These are phyloP conservation scores for Brienomyrus brachyistius DNA, from an alignment of 2,113 vertebrate species.

Conservation along the genomic window DNA sequence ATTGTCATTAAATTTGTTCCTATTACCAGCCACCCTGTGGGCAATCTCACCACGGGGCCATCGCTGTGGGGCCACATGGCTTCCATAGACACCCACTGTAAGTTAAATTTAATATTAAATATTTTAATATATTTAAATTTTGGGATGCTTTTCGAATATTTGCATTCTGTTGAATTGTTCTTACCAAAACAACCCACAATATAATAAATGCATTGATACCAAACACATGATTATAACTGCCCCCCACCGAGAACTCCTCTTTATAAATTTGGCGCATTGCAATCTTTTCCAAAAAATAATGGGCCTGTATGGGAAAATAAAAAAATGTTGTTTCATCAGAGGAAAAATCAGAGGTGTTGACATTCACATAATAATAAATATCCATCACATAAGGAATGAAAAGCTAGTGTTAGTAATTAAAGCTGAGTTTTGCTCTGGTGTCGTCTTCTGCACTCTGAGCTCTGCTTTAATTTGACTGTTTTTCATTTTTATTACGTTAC, in stretches of 20 bases:
- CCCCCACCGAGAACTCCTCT: background rate
- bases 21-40: background rate
- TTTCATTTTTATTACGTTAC: background rate
- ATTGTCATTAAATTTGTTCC: background rate
- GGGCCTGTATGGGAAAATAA: background rate
- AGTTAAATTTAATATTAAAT: background rate
- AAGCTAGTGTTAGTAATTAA: background rate
- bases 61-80: too few relatives aligned
- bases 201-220: background rate
- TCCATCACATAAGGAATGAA: background rate
- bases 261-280: background rate
- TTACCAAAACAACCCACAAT: background rate
- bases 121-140: background rate
- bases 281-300: background rate
- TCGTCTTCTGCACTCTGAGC: background rate
- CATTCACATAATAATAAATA: background rate
- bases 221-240: background rate
- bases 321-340: background rate
- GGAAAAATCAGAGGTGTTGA: background rate
- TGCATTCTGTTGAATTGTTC: background rate
- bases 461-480: background rate
- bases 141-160: background rate
- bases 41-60: background rate
- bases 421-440: background rate
- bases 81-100: background rate